These are phyloP conservation scores for Galaxea fascicularis DNA, from an alignment of 92 coral and sea anemone species.

Conservation along the genomic window DNA sequence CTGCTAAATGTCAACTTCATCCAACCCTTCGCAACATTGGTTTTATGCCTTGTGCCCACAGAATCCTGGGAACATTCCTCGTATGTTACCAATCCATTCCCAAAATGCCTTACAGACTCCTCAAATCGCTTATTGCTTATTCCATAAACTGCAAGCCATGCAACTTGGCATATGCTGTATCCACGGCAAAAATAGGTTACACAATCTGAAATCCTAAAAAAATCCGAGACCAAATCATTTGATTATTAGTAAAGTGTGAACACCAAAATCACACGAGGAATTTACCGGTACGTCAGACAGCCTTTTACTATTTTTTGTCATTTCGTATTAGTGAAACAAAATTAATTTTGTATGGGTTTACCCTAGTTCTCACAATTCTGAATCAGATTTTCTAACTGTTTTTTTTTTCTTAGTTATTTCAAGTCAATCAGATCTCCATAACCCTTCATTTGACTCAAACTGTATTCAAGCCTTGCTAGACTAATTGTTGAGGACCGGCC, in stretches of 20 bases:
- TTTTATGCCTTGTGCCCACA: conserved; percentile 7
- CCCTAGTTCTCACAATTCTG: too few relatives aligned
- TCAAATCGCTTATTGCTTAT: neutral
- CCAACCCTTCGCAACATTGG: conserved; percentile 61
- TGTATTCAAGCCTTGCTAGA: too few relatives aligned
- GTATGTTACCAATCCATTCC: neutral
- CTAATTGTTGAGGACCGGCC: too few relatives aligned
- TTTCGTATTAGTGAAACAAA: too few relatives aligned
- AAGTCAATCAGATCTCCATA: too few relatives aligned
- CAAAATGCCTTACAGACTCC: neutral
- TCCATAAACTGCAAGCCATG: conserved; percentile 48
- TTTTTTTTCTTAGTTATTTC: too few relatives aligned
- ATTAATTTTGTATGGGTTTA: too few relatives aligned
- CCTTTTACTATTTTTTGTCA: too few relatives aligned
- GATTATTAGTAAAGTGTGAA: neutral
- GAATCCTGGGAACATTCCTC: neutral
- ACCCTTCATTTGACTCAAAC: too few relatives aligned
- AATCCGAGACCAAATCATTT: neutral
- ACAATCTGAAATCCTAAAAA: neutral
- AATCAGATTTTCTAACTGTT: too few relatives aligned
- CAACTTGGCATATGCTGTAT: conserved; percentile 7
- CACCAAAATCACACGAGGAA: too few relatives aligned
- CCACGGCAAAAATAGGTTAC: conserved; percentile 30
- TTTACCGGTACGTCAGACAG: too few relatives aligned
- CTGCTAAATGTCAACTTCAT: conserved; percentile 43